Conservation (phyloP, 53 echinoderm and acorn worm species). For the Echinarachnius parma region DNA sequence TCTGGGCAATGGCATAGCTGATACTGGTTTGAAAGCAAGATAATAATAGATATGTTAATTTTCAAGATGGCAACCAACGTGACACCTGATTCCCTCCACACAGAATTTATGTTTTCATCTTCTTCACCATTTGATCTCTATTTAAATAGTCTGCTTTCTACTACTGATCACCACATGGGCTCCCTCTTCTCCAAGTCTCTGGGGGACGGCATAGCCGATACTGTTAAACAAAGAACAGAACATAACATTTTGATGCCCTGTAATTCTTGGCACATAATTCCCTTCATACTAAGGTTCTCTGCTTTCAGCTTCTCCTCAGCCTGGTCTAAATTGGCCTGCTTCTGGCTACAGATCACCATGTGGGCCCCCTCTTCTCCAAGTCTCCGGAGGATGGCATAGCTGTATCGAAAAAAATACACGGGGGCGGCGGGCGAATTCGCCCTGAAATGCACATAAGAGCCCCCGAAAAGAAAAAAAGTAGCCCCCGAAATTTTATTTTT, state of each 20-base stretch:
- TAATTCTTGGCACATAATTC: slow-evolving; percentile 91
- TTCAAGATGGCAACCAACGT: too few species aligned
- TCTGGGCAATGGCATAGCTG: slow-evolving; percentile 89
- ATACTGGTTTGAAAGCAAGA: too few species aligned
- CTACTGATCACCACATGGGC: slow-evolving; percentile 93
- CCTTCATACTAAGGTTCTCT: slow-evolving; percentile 65
- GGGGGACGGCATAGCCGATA: slow-evolving; percentile 89
- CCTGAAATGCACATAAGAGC: too few species aligned
- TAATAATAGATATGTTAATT: too few species aligned
- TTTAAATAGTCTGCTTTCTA: slow-evolving; percentile 77
- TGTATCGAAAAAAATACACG: too few species aligned
- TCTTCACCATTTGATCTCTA: slow-evolving; percentile 53
- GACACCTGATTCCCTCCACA: too few species aligned
- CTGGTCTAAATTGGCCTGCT: slow-evolving; percentile 77
- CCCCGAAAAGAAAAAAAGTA: too few species aligned
- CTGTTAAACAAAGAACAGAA: too few species aligned
- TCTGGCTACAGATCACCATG: slow-evolving; percentile 88
- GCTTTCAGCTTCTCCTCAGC: slow-evolving; percentile 67
- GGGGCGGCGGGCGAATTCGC: too few species aligned
- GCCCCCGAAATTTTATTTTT: too few species aligned
- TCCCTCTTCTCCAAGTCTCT: slow-evolving; percentile 82
- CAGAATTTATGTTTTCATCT: too few species aligned
- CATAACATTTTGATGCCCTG: too few species aligned
- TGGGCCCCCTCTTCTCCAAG: slow-evolving; percentile 87
- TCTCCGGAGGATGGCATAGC: slow-evolving; percentile 84